Base-by-base conservation (phyloP, 2,113 vertebrate species). In the Spheniscus mendiculus region DNA sequence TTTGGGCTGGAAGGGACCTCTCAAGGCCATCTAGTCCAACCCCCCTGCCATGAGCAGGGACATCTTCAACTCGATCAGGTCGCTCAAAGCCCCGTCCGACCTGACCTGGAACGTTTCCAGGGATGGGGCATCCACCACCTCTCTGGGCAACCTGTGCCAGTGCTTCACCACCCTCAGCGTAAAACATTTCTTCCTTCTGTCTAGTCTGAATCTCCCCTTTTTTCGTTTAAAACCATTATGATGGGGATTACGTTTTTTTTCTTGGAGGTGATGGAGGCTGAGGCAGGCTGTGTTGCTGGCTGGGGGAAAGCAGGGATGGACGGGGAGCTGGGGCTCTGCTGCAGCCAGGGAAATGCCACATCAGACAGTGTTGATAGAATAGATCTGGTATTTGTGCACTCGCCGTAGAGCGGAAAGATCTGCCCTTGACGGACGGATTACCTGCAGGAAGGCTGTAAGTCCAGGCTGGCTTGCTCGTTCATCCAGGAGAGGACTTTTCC, bases 1-100 rank as follows among this genome's bases (percentile, higher is more conserved):
- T 59, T 86, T 72, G 40, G 26, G 15, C 26, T 1, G 42, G 32
- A 74, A 92, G 63, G 30, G 12, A 13, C 19, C 5, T 30, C 8
- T 12, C 0, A 44, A 61, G 29, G 11, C 1, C n/a, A 16, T 5
- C 61, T 4, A 2, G 32, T 34, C 29, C 27, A 38, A 1, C 2
- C 15, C 20, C 17, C 10, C 44, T 83, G 62, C 66, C 2, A 0
- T 0, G 8, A 9, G 32, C 62, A 38, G 72, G 52, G 61, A 5
- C 30, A 13, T 42, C 32, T 63, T 5, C 20, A 22, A 4, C 32
- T 2, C 1, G 7, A 73, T 7, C 32, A 44, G 42, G 2, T 8
- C 15, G 22, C 47, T 86, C 38, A 1, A 3, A 55, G 56, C 52
- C 25, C 7, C 7, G 1, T 42, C 44, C 53, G 61, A 2, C 63